Evolutionary conservation across 2,797 vertebrate genomes (phyloP).

Genomic region (Euthynnus affinis): DNA sequence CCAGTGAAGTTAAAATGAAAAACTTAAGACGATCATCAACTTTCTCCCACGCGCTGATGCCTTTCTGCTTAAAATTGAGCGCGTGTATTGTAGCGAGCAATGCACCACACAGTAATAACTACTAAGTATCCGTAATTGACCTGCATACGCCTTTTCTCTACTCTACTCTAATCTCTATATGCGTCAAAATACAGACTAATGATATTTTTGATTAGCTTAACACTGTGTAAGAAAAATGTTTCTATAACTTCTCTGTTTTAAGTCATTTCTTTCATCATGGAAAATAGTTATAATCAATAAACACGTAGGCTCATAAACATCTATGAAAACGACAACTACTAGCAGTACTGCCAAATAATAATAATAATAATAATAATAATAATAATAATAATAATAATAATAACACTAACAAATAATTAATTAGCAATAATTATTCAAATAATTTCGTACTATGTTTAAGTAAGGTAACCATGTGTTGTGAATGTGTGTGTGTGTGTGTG

Average conservation of each 20-base stretch:
- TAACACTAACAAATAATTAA: background rate
- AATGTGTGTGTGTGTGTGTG: background rate
- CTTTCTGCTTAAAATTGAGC: background rate
- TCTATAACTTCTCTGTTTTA: background rate
- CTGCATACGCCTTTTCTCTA: background rate
- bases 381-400: background rate
- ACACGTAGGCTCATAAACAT: slow-evolving; percentile 20
- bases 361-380: too few relatives aligned
- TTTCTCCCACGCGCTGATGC: background rate
- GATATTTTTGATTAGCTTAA: background rate
- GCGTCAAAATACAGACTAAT: background rate
- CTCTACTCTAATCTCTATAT: background rate
- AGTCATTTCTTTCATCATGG: background rate
- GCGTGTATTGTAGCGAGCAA: background rate
- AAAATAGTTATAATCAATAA: background rate
- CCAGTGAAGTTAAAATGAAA: background rate
- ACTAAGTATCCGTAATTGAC: background rate
- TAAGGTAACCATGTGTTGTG: background rate
- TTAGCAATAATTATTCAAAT: background rate
- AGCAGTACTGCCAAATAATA: background rate
- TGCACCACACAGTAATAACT: background rate
- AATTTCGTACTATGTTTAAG: background rate
- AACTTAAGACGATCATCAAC: background rate
- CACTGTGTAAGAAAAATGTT: too few relatives aligned
- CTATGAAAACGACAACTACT: background rate